A percentile compares a stretch with the other conserved stretches of the same genome.
phyloP scores from a whole-genome alignment of 1,140 invertebrate genomes.

The Drosophila prosaltans region DNA sequence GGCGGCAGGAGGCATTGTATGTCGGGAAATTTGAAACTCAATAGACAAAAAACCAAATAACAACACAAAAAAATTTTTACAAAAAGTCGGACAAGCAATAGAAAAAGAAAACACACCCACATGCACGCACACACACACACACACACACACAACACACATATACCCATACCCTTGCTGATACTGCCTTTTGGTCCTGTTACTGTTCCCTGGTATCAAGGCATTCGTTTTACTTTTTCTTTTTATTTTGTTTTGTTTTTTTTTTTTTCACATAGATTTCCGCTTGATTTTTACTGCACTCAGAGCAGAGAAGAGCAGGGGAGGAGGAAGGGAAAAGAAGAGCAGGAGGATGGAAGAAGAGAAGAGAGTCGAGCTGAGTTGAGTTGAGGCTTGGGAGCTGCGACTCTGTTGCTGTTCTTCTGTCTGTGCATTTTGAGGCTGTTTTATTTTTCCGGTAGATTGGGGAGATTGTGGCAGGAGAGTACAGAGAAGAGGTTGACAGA shows the following conservation, averaged over 20 bases:
- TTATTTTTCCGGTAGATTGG: conserved; percentile 35
- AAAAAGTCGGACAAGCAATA: conserved; percentile 67
- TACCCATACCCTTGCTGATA: not conserved
- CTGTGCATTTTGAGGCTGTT: conserved; percentile 66
- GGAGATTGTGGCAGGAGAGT: not conserved
- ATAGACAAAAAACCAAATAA: conserved; percentile 66
- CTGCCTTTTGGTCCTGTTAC: conserved; percentile 11
- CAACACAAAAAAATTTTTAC: conserved; percentile 37
- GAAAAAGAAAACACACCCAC: conserved; percentile 66
- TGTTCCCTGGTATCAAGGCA: conserved; percentile 23
- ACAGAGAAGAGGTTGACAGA: conserved; percentile 5
- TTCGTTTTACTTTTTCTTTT: conserved; percentile 23
- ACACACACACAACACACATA: conserved; percentile 6
- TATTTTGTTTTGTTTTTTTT: conserved; percentile 18
- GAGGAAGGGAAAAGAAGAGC: not conserved
- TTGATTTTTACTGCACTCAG: conserved; percentile 80
- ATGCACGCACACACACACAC: conserved; percentile 11
- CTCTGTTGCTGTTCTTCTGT: conserved; percentile 47
- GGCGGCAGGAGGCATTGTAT: conserved; percentile 65
- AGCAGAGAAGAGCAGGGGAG: not conserved
- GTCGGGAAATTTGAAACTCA: conserved; percentile 78
- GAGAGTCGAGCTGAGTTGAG: too few species aligned
- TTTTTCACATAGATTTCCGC: conserved; percentile 58
- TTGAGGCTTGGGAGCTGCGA: conserved; percentile 29
- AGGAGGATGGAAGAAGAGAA: not conserved